Conservation (phyloP, 2,888 invertebrate genomes). For the Pristionchus exspectatus region DNA sequence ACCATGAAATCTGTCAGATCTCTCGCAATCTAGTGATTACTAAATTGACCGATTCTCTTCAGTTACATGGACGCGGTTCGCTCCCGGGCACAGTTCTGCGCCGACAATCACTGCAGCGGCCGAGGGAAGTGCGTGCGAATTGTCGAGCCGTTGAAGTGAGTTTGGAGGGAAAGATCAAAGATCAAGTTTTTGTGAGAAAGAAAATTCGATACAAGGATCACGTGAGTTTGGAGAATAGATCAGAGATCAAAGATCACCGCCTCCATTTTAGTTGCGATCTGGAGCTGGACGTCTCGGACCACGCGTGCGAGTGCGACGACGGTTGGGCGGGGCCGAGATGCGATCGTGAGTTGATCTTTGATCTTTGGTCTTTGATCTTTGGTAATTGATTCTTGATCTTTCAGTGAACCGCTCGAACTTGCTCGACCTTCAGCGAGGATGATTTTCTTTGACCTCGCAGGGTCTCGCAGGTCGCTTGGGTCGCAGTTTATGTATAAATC, state of each 20-base stretch:
- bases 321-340: constrained; percentile 48
- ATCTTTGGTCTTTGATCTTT: constrained; percentile 1
- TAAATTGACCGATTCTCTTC: neutral
- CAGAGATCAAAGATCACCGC: constrained; percentile 8
- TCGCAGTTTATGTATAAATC: neutral
- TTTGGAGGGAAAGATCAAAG: neutral
- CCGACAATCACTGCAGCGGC: neutral
- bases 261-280: constrained; percentile 37
- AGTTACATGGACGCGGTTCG: constrained; percentile 9
- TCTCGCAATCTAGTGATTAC: neutral
- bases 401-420: neutral
- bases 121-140: neutral
- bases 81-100: constrained; percentile 13
- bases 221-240: neutral
- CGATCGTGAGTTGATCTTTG: constrained; percentile 44
- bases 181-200: neutral
- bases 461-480: too few relatives aligned
- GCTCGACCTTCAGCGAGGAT: neutral
- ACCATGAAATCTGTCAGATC: neutral
- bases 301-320: constrained; percentile 39
- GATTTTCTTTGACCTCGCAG: neutral
- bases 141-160: neutral
- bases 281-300: neutral
- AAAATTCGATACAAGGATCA: neutral
- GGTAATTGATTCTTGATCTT: neutral